Evolutionary conservation across 37 sponge, comb jelly and placozoan species (phyloP), one percentile per base, ranked within the genome.

Genomic region (Hexactinellida sp.): DNA sequence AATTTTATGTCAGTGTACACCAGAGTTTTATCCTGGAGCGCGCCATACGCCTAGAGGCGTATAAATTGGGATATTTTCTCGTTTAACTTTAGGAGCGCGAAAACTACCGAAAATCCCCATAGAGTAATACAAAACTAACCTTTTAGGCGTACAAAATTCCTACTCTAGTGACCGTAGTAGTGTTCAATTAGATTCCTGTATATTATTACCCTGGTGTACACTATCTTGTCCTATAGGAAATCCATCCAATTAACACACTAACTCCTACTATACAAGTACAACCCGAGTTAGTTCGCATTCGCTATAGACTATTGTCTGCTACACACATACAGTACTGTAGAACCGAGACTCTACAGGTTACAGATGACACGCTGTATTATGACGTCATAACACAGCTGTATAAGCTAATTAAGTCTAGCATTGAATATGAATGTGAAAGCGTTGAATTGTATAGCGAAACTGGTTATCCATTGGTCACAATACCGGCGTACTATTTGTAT

Each of bases 351-450:
- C 30, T 63, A 10, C 76, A 63, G 76, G 76, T 63, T 5, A 3
- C 21, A 63, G 28, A 63, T 7, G 13, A 63, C 34, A 63, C 76
- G 34, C 76, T 23, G 19, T 63, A 63, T 63, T 63, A 63, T 63
- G 76, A 28, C 76, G 76, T 63, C 76, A 63, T 63, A 10, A 63
- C 76, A n/a, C 76, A 63, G 76, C 21, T 63, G 34, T 63, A 63
- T 63, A 28, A 63, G 5, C 21, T 32, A 25, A n/a, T 63, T 1
- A 63, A 63, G 13, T 23, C 76, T 25, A 63, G 76, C 34, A 23
- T 63, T 32, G 76, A 63, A 63, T 63, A 63, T 28, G 76, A 63
- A 63, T 63, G 76, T n/a, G 76, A 63, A 23, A 63, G 76, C 34
- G 13, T 63, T 25, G 76, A 63, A 28, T 23, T 63, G 28, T 63